Percentiles rank a stretch among this genome's conserved stretches.
Evolutionary conservation across 1,140 invertebrate species (phyloP).

Genomic region (Drosophila pallidifrons): DNA sequence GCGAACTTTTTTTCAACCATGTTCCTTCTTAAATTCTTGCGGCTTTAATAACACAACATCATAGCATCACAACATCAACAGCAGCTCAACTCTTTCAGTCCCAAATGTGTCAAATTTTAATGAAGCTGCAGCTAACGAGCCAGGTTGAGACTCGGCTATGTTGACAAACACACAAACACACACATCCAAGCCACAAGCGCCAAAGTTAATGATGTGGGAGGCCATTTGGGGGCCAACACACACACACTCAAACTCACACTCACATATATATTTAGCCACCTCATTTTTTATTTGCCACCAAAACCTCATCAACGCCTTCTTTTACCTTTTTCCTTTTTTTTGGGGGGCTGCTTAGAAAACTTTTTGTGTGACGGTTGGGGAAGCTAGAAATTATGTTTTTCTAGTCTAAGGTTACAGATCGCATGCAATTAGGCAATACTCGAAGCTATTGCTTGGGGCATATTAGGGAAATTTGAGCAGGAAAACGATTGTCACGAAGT

Average conservation of each 20-base stretch:
- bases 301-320: not conserved
- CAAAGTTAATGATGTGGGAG: conserved; percentile 36
- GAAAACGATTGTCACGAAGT: not conserved
- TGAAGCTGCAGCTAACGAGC: conserved; percentile 76
- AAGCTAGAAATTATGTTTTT: too few species aligned
- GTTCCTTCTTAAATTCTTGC: conserved; percentile 34
- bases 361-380: too few species aligned
- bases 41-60: conserved; percentile 56
- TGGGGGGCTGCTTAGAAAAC: too few species aligned
- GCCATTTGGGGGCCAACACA: not conserved
- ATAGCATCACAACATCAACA: conserved; percentile 38
- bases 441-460: too few species aligned
- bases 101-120: conserved; percentile 80
- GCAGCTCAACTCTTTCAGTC: conserved; percentile 22
- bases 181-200: conserved; percentile 9
- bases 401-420: not conserved
- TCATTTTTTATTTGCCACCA: too few species aligned
- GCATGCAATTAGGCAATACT: not conserved
- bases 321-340: not conserved
- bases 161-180: not conserved
- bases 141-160: conserved; percentile 7
- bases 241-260: too few species aligned
- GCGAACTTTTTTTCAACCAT: not conserved
- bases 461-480: not conserved
- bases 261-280: too few species aligned